These are phyloP conservation scores for Chauna torquata DNA, from an alignment of 2,113 vertebrate species.

Conservation along the genomic window DNA sequence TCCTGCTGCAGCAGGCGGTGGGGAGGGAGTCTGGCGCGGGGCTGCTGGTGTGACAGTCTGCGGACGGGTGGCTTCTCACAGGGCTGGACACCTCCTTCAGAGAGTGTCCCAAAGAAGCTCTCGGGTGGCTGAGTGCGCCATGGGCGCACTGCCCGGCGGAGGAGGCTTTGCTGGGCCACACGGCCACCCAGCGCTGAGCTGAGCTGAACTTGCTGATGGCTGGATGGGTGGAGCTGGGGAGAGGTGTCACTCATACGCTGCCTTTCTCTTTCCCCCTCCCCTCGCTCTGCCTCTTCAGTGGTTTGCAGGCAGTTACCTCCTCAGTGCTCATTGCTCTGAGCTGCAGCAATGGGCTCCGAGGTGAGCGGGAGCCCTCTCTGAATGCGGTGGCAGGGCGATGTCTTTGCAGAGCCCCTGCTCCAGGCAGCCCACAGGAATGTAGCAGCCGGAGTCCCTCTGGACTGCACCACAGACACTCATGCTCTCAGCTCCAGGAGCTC, in stretches of 20 bases:
- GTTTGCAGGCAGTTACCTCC: neutral
- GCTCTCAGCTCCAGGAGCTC: conserved; percentile 9
- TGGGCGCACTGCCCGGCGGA: neutral
- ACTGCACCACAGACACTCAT: conserved; percentile 45
- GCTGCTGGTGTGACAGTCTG: neutral
- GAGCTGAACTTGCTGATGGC: neutral
- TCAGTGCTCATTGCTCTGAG: neutral
- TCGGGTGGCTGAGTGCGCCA: neutral
- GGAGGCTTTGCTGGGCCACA: neutral
- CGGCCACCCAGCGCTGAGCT: neutral
- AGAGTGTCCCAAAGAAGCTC: neutral
- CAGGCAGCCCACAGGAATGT: neutral
- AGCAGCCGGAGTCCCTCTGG: conserved; percentile 32
- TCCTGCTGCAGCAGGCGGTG: conserved; percentile 29
- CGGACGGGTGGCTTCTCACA: neutral
- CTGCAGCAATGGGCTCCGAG: neutral
- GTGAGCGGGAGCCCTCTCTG: neutral
- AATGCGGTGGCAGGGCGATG: neutral
- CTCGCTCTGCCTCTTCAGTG: neutral
- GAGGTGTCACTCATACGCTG: neutral
- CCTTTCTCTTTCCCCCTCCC: neutral
- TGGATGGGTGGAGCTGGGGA: conserved; percentile 8
- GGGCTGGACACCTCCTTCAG: neutral
- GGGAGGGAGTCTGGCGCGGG: neutral
- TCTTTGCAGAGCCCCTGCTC: neutral